phyloP scores from a whole-genome alignment of 2,888 invertebrate species.

The Dynastes hyllus region DNA sequence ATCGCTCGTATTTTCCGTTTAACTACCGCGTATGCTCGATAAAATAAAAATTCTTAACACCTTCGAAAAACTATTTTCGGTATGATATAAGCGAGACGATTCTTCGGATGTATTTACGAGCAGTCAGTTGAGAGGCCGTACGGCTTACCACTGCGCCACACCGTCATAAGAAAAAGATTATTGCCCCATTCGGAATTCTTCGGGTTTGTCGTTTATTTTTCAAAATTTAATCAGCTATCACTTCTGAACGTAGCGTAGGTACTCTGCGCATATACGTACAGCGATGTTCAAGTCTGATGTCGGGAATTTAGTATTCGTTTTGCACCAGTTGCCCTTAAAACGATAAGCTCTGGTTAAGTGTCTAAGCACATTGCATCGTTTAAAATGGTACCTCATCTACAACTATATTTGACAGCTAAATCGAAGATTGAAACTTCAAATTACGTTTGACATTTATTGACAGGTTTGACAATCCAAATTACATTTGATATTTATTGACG shows the following conservation, averaged over 20 bases:
- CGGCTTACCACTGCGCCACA: conserved; percentile 56
- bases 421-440: too few species aligned
- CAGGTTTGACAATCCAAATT: too few species aligned
- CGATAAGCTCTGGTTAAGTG: too few species aligned
- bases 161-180: conserved; percentile 57
- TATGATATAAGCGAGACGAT: conserved; percentile 57
- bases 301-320: neutral
- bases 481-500: too few species aligned
- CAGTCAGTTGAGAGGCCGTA: conserved; percentile 6
- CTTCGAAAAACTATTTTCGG: conserved; percentile 55
- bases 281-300: neutral
- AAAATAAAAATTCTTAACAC: conserved; percentile 60
- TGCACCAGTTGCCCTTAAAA: neutral
- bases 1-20: conserved; percentile 53
- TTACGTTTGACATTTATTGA: too few species aligned
- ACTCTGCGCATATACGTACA: neutral
- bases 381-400: too few species aligned
- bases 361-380: too few species aligned
- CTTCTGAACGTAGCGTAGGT: conserved; percentile 43
- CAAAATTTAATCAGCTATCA: conserved; percentile 46
- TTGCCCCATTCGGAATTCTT: conserved; percentile 56
- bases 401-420: too few species aligned
- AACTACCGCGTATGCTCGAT: conserved; percentile 56
- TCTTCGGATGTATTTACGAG: conserved; percentile 59
- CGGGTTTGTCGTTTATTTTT: conserved; percentile 53